Base-by-base conservation (phyloP, 2,888 invertebrate species). In the Barypeithes pellucidus region DNA sequence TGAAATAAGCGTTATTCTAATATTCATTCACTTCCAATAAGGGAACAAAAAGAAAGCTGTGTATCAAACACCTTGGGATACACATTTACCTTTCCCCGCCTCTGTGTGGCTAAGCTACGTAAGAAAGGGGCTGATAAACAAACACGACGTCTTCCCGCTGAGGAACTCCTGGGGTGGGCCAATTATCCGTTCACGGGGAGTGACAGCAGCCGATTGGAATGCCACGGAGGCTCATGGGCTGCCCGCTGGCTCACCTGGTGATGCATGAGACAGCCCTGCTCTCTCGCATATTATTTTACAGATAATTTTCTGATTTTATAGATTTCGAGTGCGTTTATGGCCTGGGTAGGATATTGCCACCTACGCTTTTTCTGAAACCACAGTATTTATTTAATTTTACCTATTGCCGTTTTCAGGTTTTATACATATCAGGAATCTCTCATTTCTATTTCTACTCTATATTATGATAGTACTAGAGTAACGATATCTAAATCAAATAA, bases 141-240 rank as follows among this genome's bases (percentile, higher is more conserved):
- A 85, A 86, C 84, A 85, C 65, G 82, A 82, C 82, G 80, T 79
- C 79, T 80, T 77, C 77, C 75, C 75, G 77, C 72, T 77, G 78
- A 77, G 82, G 85, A 82, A 84, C 87, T 83, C 87, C 86, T 81
- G 86, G 86, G 87, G 87, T 87, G 87, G 86, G 86, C 87, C 87
- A 87, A 87, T 87, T 87, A 87, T 86, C 84, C 85, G 85, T 82
- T 85, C 85, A 83, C 83, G 85, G 86, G 86, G 85, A 86, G 84
- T 85, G 85, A 85, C 85, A 85, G 85, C 84, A 84, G 83, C 85
- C 83, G 81, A 72, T 72, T 76, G 76, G 76, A 74, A 76, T 76
- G 72, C 75, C 72, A 76, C 81, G 72, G 77, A 83, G 82, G 81
- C 83, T 82, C 84, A 83, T 83, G 81, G 83, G 81, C 83, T 79